A percentile compares a stretch with the other conserved stretches of the same genome.
These are phyloP conservation scores for Craseonycteris thonglongyai DNA, from an alignment of 2,113 vertebrate species.

Conservation along the genomic window DNA sequence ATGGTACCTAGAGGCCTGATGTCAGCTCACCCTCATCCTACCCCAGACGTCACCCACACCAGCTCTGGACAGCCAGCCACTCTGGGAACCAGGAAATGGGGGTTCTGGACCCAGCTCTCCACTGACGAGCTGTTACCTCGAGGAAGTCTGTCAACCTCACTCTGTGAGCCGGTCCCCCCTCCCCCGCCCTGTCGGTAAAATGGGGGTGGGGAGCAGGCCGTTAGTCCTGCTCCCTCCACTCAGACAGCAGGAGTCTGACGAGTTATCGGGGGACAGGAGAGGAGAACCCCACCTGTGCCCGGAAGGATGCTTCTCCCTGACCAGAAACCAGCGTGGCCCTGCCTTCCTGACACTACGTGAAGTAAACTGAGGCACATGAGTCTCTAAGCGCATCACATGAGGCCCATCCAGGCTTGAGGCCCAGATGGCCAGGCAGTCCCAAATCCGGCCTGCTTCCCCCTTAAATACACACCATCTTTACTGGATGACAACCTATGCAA, in stretches of 20 bases:
- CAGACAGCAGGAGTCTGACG: not conserved
- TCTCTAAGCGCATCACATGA: not conserved
- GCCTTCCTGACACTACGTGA: not conserved
- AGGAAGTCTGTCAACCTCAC: not conserved
- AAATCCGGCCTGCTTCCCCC: not conserved
- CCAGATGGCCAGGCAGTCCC: not conserved
- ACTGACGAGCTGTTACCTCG: not conserved
- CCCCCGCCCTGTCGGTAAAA: not conserved
- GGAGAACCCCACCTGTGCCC: rapidly evolving
- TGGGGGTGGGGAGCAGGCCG: rapidly evolving
- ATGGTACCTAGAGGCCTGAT: rapidly evolving
- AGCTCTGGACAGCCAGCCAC: not conserved
- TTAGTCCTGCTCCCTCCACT: not conserved
- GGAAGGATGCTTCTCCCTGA: not conserved
- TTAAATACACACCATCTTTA: not conserved
- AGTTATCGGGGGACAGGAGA: not conserved
- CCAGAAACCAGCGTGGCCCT: not conserved
- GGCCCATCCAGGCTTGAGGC: not conserved
- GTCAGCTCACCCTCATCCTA: rapidly evolving
- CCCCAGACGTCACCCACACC: rapidly evolving
- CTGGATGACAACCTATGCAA: not conserved
- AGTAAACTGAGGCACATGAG: not conserved
- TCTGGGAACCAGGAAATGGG: slow-evolving; percentile 8
- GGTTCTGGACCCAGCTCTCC: not conserved
- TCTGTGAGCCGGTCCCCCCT: not conserved